These are phyloP conservation scores for Siphlonurus alternatus DNA, from an alignment of 2,888 invertebrate genomes.

Conservation along the genomic window DNA sequence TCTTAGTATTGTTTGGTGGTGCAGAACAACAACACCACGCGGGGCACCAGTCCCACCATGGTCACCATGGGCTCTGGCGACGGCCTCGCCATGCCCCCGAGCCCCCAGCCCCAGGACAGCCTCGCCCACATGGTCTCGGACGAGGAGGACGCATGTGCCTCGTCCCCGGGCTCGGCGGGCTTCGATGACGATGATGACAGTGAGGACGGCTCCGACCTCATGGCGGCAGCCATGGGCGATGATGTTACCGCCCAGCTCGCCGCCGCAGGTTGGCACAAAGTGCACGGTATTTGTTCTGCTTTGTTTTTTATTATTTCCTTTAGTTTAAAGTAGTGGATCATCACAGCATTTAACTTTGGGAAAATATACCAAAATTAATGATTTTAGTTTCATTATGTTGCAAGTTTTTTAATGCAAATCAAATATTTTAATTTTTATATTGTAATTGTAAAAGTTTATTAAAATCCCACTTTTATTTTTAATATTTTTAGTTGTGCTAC, in stretches of 20 bases:
- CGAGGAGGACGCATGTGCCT: constrained; percentile 71
- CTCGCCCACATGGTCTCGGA: constrained; percentile 16
- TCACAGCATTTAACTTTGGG: background rate
- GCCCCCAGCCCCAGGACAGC: background rate
- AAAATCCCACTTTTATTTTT: too few relatives aligned
- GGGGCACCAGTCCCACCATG: constrained; percentile 12
- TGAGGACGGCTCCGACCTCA: constrained; percentile 67
- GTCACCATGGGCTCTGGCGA: constrained; percentile 16
- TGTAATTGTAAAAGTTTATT: too few relatives aligned
- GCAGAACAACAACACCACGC: background rate
- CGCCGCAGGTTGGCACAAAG: constrained; percentile 63
- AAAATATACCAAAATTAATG: too few relatives aligned
- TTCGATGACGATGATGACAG: constrained; percentile 31
- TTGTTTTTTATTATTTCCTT: constrained; percentile 14
- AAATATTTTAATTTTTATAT: too few relatives aligned
- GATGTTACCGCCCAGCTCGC: constrained; percentile 93
- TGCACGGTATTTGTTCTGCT: constrained; percentile 28
- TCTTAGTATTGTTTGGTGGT: background rate
- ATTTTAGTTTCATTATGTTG: too few relatives aligned
- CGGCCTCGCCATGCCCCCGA: background rate
- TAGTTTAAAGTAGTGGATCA: constrained; percentile 14
- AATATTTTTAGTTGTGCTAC: too few relatives aligned
- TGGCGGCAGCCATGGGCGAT: constrained; percentile 73
- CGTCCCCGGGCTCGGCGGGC: constrained; percentile 48
- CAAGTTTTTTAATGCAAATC: too few relatives aligned